Conservation (phyloP, 1,140 invertebrate species). For the Nephila pilipes region DNA sequence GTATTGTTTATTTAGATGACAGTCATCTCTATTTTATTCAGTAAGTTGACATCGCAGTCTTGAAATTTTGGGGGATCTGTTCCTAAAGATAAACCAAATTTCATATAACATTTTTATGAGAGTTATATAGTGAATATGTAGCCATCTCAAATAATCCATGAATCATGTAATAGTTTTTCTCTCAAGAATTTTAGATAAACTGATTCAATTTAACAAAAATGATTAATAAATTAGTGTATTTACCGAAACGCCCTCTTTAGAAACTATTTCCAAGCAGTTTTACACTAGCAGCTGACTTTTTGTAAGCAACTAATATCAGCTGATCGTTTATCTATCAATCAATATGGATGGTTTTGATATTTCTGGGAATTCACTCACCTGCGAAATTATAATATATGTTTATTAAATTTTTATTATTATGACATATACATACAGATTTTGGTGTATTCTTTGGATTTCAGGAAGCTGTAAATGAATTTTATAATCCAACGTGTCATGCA, state of each 20-base stretch:
- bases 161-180: too few relatives aligned
- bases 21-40: too few relatives aligned
- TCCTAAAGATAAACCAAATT: too few relatives aligned
- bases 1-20: too few relatives aligned
- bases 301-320: constrained; percentile 11
- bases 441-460: neutral
- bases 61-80: too few relatives aligned
- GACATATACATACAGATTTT: neutral
- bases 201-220: too few relatives aligned
- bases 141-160: too few relatives aligned
- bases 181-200: too few relatives aligned
- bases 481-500: neutral
- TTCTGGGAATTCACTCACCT: neutral
- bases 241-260: neutral
- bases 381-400: neutral
- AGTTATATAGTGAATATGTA: too few relatives aligned
- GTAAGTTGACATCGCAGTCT: too few relatives aligned
- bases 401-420: neutral
- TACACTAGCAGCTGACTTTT: neutral
- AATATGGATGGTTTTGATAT: constrained; percentile 52
- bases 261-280: neutral
- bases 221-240: too few relatives aligned
- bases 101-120: too few relatives aligned
- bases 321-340: constrained; percentile 59
- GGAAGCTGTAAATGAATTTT: neutral